phyloP scores from a whole-genome alignment of 2,797 vertebrate species.

The Siniperca obscura region DNA sequence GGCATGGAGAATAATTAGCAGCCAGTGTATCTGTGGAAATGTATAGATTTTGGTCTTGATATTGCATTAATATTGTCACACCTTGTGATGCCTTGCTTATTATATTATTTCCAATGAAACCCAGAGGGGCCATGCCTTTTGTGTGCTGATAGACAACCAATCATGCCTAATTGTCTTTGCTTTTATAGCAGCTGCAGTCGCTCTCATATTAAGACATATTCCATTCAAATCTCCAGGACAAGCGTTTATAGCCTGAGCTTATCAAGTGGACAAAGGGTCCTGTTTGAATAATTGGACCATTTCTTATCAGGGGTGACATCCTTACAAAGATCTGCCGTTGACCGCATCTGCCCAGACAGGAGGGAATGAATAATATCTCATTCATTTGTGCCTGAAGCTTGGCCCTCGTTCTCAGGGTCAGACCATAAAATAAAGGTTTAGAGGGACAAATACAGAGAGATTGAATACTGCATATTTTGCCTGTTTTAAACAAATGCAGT shows the following conservation, averaged over 20 bases:
- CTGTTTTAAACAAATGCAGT: slow-evolving; percentile 36
- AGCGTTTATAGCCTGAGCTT: slow-evolving; percentile 83
- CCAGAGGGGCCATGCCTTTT: slow-evolving; percentile 68
- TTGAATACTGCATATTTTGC: slow-evolving; percentile 47
- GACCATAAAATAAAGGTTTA: slow-evolving; percentile 69
- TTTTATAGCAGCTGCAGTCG: slow-evolving; percentile 86
- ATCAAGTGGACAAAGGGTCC: slow-evolving; percentile 85
- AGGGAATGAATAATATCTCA: slow-evolving; percentile 85
- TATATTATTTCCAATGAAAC: slow-evolving; percentile 71
- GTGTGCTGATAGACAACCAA: slow-evolving; percentile 80
- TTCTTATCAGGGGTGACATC: slow-evolving; percentile 88
- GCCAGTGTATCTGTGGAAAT: slow-evolving; percentile 49
- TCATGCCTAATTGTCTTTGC: slow-evolving; percentile 84
- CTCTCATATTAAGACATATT: slow-evolving; percentile 89
- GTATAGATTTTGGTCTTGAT: slow-evolving; percentile 61
- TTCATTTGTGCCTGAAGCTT: slow-evolving; percentile 77
- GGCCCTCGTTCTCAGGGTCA: slow-evolving; percentile 73
- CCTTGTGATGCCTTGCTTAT: slow-evolving; percentile 50
- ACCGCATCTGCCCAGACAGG: slow-evolving; percentile 87
- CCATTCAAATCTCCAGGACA: slow-evolving; percentile 84
- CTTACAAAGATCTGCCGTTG: slow-evolving; percentile 87
- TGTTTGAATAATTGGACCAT: slow-evolving; percentile 89
- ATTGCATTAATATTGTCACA: slow-evolving; percentile 69
- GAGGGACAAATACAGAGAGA: slow-evolving; percentile 51
- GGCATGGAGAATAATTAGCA: slow-evolving; percentile 62